Conservation (phyloP, 2,888 invertebrate genomes). For the Encarsia formosa region DNA sequence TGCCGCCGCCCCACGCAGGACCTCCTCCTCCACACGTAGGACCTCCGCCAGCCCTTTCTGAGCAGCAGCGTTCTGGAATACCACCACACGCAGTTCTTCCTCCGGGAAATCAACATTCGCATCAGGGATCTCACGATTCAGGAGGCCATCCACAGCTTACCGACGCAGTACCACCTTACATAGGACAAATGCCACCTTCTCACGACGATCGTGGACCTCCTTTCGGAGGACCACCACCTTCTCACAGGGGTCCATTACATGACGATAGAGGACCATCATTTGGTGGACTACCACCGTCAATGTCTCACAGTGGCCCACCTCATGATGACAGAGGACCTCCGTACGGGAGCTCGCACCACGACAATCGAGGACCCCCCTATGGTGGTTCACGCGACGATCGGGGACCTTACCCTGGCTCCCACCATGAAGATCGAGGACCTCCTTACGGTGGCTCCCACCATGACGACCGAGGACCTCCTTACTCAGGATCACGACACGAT, state of each 20-base stretch:
- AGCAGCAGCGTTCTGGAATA: background rate
- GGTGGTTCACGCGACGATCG: background rate
- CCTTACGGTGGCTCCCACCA: background rate
- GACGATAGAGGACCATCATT: background rate
- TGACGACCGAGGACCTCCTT: background rate
- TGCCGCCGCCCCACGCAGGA: conserved; percentile 42
- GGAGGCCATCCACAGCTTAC: too few species aligned
- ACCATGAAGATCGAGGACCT: background rate
- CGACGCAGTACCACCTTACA: background rate
- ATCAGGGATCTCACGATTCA: too few species aligned
- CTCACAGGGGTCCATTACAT: background rate
- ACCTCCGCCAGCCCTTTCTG: too few species aligned
- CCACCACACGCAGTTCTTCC: conserved; percentile 6
- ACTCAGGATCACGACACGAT: background rate
- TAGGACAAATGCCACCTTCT: background rate
- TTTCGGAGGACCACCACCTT: conserved; percentile 1
- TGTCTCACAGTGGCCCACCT: conserved; percentile 12
- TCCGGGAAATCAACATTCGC: background rate
- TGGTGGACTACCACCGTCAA: background rate
- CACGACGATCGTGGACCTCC: background rate
- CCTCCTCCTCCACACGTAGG: conserved; percentile 27
- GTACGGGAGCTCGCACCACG: conserved; percentile 7
- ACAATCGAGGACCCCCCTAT: background rate
- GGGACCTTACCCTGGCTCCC: too few species aligned
- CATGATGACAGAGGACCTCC: conserved; percentile 28